Evolutionary conservation across 2,888 invertebrate species (phyloP), one percentile per base, ranked within the genome.

Genomic region (Hypomecis atomaria): DNA sequence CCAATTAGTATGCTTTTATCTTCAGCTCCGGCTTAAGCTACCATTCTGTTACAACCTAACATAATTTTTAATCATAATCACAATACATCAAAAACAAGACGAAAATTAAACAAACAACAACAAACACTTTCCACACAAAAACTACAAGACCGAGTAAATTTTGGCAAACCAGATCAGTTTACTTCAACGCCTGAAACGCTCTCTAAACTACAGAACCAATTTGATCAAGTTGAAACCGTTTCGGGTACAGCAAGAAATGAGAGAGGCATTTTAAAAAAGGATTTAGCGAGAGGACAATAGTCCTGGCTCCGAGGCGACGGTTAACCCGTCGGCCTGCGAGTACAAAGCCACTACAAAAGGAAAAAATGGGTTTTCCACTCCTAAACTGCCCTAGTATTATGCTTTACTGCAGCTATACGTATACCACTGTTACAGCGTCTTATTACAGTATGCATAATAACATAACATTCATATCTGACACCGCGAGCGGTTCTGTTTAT

Each of bases 341-440:
- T 81, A 87, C 86, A 89, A 89, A 88, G 89, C 86, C 88, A 87
- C 87, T 88, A 85, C 83, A 85, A 79, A 82, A 88, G 86, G 86
- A 85, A 87, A n/a, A 90, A 65, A 88, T 87, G 87, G 87, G 86
- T 83, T 88, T 86, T 85, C 84, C 84, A 78, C 81, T 83, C 69
- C 79, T 85, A 85, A 87, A 84, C 85, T 82, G 78, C 77, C 77
- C 73, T 82, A 79, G 78, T 80, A 85, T 87, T 84, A 85, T 84
- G 81, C 82, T 85, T 82, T 82, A 85, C 76, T 79, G 79, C 78
- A 81, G 54, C 53, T 53, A 42, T 47, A 42, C 52, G 70, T 73
- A 23, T 23, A 82, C 82, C 77, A 78, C 81, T 83, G 79, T 83
- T 81, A 78, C 73, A 76, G 76, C 76, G 75, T 73, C 83, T 84